A percentile compares a stretch with the other conserved stretches of the same genome.
Conservation (phyloP, 2,113 vertebrate species). For the Zosterops japonicus region DNA sequence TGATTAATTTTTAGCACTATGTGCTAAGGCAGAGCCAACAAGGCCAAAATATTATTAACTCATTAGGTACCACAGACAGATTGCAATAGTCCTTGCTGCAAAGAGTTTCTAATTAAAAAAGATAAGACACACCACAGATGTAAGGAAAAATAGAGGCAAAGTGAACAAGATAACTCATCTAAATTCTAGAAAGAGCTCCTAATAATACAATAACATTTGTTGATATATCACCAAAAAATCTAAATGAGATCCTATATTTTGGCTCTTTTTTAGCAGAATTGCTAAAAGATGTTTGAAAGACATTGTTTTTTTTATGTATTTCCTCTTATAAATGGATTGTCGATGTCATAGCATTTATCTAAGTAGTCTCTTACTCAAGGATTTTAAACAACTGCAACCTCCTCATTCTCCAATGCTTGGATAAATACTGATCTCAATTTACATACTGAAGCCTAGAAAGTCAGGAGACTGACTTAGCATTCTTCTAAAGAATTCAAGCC, state of each 20-base stretch:
- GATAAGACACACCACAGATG: neutral
- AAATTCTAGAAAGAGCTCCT: neutral
- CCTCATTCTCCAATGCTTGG: neutral
- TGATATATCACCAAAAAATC: neutral
- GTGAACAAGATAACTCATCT: neutral
- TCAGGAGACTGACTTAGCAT: neutral
- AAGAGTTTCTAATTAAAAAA: neutral
- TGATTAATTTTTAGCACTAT: slow-evolving; percentile 50
- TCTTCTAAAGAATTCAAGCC: neutral
- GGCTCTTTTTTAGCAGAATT: neutral
- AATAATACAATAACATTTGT: neutral
- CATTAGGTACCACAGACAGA: neutral
- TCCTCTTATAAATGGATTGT: neutral
- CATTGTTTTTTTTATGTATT: neutral
- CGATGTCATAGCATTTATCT: neutral
- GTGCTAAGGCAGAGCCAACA: neutral
- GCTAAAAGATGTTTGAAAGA: neutral
- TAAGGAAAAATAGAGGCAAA: neutral
- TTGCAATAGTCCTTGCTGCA: neutral
- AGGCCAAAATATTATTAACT: neutral
- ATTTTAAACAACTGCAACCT: neutral
- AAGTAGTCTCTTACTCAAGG: neutral
- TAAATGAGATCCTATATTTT: neutral
- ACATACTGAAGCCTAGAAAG: neutral
- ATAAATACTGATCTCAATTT: neutral